Evolutionary conservation across 2,888 invertebrate genomes (phyloP).

Genomic region (Pocota personata): DNA sequence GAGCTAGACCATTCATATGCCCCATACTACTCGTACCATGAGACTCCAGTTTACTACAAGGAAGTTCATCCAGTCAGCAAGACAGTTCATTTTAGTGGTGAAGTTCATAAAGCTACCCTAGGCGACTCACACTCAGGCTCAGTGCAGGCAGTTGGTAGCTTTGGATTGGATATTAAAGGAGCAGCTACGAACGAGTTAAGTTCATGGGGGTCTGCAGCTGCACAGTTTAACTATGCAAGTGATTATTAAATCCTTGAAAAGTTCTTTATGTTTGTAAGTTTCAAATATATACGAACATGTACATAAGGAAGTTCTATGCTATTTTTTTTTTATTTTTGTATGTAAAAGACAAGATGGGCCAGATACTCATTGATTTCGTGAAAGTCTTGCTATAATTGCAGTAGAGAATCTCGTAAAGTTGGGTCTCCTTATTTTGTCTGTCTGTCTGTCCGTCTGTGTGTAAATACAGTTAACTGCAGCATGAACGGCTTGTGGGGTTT

Average conservation of each 20-base stretch:
- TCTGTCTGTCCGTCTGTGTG: too few relatives aligned
- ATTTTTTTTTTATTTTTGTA: background rate
- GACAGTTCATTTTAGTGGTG: background rate
- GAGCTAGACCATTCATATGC: background rate
- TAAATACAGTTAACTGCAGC: too few relatives aligned
- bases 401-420: too few relatives aligned
- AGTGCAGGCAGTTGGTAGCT: background rate
- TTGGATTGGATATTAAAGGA: background rate
- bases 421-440: too few relatives aligned
- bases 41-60: slow-evolving; percentile 2
- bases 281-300: background rate
- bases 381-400: too few relatives aligned
- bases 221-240: background rate
- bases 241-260: background rate
- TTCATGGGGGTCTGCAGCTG: background rate
- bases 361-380: too few relatives aligned
- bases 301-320: too few relatives aligned
- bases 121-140: background rate
- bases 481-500: too few relatives aligned
- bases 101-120: background rate
- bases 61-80: slow-evolving; percentile 3
- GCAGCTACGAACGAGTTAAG: background rate
- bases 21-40: background rate
- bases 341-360: too few relatives aligned
- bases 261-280: background rate